Evolutionary conservation across 1,140 invertebrate genomes (phyloP).

Genomic region (Pararge aegeria): DNA sequence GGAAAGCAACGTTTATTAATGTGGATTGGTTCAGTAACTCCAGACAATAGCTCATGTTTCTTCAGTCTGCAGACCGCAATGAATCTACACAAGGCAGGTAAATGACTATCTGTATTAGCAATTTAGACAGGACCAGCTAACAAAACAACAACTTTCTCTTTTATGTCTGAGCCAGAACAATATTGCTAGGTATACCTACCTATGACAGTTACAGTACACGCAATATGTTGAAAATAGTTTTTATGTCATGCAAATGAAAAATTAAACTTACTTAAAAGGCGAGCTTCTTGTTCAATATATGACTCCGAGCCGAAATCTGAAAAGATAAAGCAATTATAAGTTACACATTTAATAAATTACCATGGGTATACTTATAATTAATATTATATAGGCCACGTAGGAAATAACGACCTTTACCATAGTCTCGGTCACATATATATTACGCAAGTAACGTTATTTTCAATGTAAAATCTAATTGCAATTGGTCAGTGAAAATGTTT

Average conservation of each 20-base stretch:
- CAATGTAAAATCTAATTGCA: no score
- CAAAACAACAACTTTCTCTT: constrained; percentile 59
- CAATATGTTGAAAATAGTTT: constrained; percentile 17
- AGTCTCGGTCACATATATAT: no score
- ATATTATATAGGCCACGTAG: no score
- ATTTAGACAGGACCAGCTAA: constrained; percentile 55
- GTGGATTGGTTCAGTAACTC: constrained; percentile 53
- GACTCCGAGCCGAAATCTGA: constrained; percentile 74
- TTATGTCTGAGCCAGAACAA: constrained; percentile 57
- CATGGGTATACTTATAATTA: neutral
- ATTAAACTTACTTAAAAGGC: constrained; percentile 61
- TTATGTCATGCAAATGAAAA: neutral
- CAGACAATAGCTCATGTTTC: constrained; percentile 62
- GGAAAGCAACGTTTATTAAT: constrained; percentile 66
- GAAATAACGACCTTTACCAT: no score
- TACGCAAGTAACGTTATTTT: no score
- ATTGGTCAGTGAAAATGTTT: no score
- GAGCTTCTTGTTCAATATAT: constrained; percentile 67
- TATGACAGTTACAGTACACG: neutral
- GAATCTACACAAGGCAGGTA: constrained; percentile 49
- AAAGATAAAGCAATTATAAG: constrained; percentile 39
- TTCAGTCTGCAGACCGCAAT: constrained; percentile 42
- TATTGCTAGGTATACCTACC: constrained; percentile 32
- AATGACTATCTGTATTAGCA: constrained; percentile 55
- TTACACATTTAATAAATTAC: neutral